Conservation (phyloP, 37 sponge, comb jelly and placozoan species). For the Trichoplax adhaerens region DNA sequence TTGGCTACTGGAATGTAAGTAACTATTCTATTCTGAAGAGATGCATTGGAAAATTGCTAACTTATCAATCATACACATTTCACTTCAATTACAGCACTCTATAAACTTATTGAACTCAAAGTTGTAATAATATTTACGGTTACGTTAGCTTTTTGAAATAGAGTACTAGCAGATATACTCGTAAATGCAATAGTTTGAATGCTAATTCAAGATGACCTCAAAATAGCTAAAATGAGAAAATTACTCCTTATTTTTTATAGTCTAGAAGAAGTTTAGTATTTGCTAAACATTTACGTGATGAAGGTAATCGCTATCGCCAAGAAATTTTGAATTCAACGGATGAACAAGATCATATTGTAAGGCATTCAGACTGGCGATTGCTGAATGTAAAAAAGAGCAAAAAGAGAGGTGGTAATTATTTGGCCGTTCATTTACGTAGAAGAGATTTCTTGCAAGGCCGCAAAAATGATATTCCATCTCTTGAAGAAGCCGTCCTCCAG, state of each 20-base stretch:
- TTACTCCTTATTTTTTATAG: slow-evolving; percentile 9
- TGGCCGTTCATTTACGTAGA: slow-evolving; percentile 74
- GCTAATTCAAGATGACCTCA: too few relatives aligned
- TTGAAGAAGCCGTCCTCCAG: slow-evolving; percentile 55
- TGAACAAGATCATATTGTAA: not conserved
- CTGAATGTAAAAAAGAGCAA: slow-evolving; percentile 14
- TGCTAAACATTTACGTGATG: slow-evolving; percentile 42
- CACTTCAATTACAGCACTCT: too few relatives aligned
- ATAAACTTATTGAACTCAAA: too few relatives aligned
- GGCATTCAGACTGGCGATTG: slow-evolving; percentile 11
- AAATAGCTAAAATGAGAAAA: too few relatives aligned
- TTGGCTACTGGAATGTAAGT: slow-evolving; percentile 61
- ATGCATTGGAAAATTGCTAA: not conserved
- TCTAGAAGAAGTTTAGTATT: slow-evolving; percentile 71
- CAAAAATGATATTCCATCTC: slow-evolving; percentile 38
- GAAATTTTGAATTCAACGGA: slow-evolving; percentile 3
- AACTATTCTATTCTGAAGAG: not conserved
- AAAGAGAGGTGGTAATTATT: slow-evolving; percentile 41
- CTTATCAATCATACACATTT: too few relatives aligned
- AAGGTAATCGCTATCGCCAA: slow-evolving; percentile 46
- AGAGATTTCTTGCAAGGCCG: slow-evolving; percentile 29
- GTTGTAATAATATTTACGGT: too few relatives aligned
- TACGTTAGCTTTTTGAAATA: too few relatives aligned
- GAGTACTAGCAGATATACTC: too few relatives aligned
- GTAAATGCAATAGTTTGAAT: too few relatives aligned